Evolutionary conservation across 2,888 invertebrate species (phyloP), one percentile per base, ranked within the genome.

Genomic region (Acleris cristana): DNA sequence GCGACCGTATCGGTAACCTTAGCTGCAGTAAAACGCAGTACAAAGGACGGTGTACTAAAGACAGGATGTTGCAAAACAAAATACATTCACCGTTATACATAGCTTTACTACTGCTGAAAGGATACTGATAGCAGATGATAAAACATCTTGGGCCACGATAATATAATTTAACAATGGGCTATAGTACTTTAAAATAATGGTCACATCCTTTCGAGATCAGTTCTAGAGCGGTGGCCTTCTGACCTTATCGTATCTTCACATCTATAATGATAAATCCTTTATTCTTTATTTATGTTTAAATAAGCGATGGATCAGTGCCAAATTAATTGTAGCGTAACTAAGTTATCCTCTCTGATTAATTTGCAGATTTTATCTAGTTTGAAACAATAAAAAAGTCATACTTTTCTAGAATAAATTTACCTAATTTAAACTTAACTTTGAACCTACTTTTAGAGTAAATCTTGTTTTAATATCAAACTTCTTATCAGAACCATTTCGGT

Each of bases 121-220:
- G 70, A 74, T 71, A 73, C 66, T 69, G 72, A 72, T 71, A 70
- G 70, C 58, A 72, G 69, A 71, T 64, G 60, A 53, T 66, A 57
- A 72, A 69, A 75, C 71, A 72, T 72, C 69, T 68, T 68, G 71
- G 71, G 74, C 79, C 76, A 72, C 74, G 76, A 79, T 79, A 79
- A 77, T 80, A 84, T 78, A 79, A 79, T 82, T 76, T 74, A 83
- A 85, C 85, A 87, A 85, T 86, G 76, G 78, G 70, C 74, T 73
- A 72, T 71, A 73, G 71, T 75, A 74, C 83, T 80, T 84, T 86
- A 84, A 84, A 81, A 85, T 88, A 87, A 89, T 88, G 83, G 82
- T 75, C 72, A 74, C 85, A 84, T 89, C 88, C 88, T 87, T 71
- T 78, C 49, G 55, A 49, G 23, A 48, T 23, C 19, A 30, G 48